Evolutionary conservation across 2,113 vertebrate genomes (phyloP).

Genomic region (Limanda limanda): DNA sequence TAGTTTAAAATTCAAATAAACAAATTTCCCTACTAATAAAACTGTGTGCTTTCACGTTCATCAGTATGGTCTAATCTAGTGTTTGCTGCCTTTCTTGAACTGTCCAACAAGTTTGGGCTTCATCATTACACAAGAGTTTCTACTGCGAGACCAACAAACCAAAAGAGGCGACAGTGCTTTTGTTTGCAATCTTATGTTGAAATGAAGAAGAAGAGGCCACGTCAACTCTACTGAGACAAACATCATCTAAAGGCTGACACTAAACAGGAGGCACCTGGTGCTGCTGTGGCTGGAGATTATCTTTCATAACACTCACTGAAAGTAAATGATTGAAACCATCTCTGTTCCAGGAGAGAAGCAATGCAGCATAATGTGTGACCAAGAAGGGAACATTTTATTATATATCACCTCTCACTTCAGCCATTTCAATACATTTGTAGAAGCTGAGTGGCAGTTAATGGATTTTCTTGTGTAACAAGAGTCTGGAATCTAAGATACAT

Average conservation of each 20-base stretch:
- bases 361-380: neutral
- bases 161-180: neutral
- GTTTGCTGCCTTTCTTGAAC: no score
- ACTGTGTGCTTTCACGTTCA: no score
- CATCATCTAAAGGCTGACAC: slow-evolving; percentile 38
- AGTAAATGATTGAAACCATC: slow-evolving; percentile 15
- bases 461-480: neutral
- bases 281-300: slow-evolving; percentile 34
- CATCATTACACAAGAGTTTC: neutral
- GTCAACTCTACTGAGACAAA: slow-evolving; percentile 33
- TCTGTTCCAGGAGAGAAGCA: slow-evolving; percentile 1
- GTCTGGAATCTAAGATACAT: neutral
- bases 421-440: neutral
- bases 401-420: slow-evolving; percentile 11
- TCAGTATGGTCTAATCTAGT: no score
- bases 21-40: no score
- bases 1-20: no score
- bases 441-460: neutral
- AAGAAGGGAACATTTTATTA: neutral
- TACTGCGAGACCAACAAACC: neutral
- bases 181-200: slow-evolving; percentile 9
- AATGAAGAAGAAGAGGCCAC: slow-evolving; percentile 28
- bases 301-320: slow-evolving; percentile 36
- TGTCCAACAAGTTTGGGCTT: neutral
- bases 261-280: slow-evolving; percentile 50